Evolutionary conservation across 1,140 invertebrate species (phyloP), one percentile per base, ranked within the genome.

Genomic region (Drosophila miranda): DNA sequence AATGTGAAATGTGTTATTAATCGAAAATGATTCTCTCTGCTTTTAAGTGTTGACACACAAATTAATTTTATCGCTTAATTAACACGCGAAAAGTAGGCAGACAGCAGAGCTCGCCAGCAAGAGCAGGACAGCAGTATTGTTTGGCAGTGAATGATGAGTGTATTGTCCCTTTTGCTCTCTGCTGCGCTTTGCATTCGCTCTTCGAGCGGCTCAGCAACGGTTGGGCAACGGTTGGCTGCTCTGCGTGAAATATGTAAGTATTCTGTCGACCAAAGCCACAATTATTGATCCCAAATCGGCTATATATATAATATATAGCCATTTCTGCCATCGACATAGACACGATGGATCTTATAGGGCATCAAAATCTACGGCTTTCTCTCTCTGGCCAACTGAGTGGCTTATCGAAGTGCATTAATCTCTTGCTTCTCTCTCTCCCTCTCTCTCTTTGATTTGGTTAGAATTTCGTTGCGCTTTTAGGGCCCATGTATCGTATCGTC

Each of bases 61-160:
- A 89, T 89, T 89, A 89, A 89, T 89, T 84, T 89, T 89, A 89
- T 89, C 79, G 79, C 84, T 89, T 89, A 89, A 89, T 89, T 89
- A 89, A 89, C 68, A 75, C 71, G 55, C 64, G 11, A 38, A 38
- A 38, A 38, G 34, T 38, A 38, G 34, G 53, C 51, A 68, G 62
- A 78, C 61, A 75, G 46, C 45, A 34, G 23, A 11, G 34, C 34
- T 4, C 34, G 3, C 3, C 11, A 43, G 45, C 46, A 28, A n/a
- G 52, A 45, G 19, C 21, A 55, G 3, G 44, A 49, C 9, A 26
- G 21, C 38, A 2, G 46, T 41, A 52, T 34, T 11, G 30, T 34
- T 34, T 13, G 8, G 8, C 8, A 38, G 16, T 53, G 38, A 56
- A 44, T 44, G 23, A 34, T 26, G 48, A 49, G 26, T 9, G 5